Percentiles rank a stretch among this genome's conserved stretches.
These are phyloP conservation scores for Solen grandis DNA, from an alignment of 1,140 invertebrate species.

Conservation along the genomic window DNA sequence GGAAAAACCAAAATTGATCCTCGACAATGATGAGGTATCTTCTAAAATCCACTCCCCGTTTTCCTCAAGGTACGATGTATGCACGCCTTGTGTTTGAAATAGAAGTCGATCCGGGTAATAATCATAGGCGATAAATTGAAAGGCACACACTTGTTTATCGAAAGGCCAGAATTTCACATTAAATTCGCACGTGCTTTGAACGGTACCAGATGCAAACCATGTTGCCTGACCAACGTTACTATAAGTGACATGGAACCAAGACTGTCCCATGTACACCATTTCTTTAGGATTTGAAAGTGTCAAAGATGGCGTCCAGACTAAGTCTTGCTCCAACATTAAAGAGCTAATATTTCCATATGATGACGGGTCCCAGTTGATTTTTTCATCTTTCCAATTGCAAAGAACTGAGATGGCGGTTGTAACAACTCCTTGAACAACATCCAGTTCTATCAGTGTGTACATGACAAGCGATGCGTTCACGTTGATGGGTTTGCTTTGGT, in stretches of 20 bases:
- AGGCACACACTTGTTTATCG: slow-evolving; percentile 20
- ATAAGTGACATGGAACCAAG: not conserved
- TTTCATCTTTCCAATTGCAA: slow-evolving; percentile 27
- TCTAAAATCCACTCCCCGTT: slow-evolving; percentile 31
- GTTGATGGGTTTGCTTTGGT: not conserved
- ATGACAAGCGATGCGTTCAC: slow-evolving; percentile 21
- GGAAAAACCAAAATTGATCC: not conserved
- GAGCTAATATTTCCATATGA: slow-evolving; percentile 24
- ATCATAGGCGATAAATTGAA: not conserved
- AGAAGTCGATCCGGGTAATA: not conserved
- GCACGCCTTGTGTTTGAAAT: not conserved
- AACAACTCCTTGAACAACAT: slow-evolving; percentile 9
- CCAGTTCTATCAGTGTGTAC: slow-evolving; percentile 19
- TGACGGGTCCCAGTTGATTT: slow-evolving; percentile 24
- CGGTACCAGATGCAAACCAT: not conserved
- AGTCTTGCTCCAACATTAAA: not conserved
- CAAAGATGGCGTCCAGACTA: slow-evolving; percentile 33
- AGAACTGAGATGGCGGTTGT: not conserved
- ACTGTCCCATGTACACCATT: not conserved
- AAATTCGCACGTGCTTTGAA: slow-evolving; percentile 12
- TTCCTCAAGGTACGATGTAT: not conserved
- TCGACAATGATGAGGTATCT: not conserved
- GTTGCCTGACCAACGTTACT: not conserved
- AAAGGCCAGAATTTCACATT: slow-evolving; percentile 39
- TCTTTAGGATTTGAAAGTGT: not conserved